phyloP scores from a whole-genome alignment of 2,113 vertebrate genomes.

The Cynopterus brachyotis region DNA sequence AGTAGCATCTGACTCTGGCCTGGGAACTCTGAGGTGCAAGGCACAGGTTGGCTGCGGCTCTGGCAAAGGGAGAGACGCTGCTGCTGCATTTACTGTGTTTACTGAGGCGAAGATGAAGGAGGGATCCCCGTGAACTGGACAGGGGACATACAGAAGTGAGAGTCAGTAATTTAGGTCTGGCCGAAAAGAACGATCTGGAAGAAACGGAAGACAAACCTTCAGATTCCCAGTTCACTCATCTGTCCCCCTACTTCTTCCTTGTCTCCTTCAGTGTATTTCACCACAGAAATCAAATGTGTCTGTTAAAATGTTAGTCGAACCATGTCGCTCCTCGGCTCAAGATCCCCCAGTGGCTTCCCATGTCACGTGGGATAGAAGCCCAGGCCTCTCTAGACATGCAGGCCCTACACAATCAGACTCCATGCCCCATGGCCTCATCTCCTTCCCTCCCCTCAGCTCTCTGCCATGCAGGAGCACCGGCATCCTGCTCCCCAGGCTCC shows the following conservation, averaged over 20 bases:
- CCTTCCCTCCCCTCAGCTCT: neutral
- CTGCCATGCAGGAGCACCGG: too few relatives aligned
- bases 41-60: neutral
- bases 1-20: neutral
- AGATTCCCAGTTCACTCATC: neutral
- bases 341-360: neutral
- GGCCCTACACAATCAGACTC: neutral
- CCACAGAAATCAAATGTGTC: neutral
- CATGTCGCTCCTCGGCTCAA: neutral
- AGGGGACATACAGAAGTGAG: too few relatives aligned
- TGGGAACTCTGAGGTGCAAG: neutral
- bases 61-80: neutral
- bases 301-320: neutral
- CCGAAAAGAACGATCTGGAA: neutral
- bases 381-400: neutral
- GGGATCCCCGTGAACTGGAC: neutral
- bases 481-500: neutral
- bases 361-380: neutral
- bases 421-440: neutral
- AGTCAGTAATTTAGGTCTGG: neutral
- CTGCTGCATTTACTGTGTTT: neutral
- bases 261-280: neutral
- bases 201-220: neutral
- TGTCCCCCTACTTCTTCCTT: neutral
- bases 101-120: neutral